Evolutionary conservation across 1,140 invertebrate genomes (phyloP), one percentile per base, ranked within the genome.

Genomic region (Macrosteles quadrilineatus): DNA sequence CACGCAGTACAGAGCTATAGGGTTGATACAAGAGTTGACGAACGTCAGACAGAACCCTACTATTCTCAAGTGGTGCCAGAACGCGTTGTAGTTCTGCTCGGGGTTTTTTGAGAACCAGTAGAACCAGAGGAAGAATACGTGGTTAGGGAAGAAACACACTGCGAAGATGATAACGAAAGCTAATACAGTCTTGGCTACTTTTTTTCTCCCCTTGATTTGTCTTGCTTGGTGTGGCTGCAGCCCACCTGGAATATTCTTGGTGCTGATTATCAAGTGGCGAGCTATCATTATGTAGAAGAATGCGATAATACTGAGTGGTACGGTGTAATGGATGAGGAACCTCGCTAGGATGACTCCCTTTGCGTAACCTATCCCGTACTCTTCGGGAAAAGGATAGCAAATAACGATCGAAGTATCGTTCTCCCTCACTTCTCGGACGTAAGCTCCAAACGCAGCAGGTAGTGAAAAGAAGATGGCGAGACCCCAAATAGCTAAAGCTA

Each of bases 1-100:
- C 72, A 96, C 90, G 77, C 93, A 95, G 81, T 96, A 97, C 14
- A 97, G 85, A 1, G 94, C 94, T 59, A 96, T 91, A 0, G 95
- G 95, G 82, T 97, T 97, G 74, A 95, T 90, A 78, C 95, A 96
- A 69, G 93, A 95, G 82, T 97, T 96, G 72, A 92, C 87, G 80
- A 94, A 97, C 9, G 88, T 89, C 69, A 95, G 81, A 73, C 90
- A 94, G 81, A 95, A 96, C 12, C 92, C 92, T 2, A 93, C 78
- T 68, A 97, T 95, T 45, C 94, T 87, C 53, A 95, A 87, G 3
- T 86, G 86, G 78, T 96, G 90, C 95, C 94, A 97, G 81, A 92
- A 94, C 0, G 83, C 81, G 77, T 95, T 95, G 82, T 91, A 97
- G 71, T 91, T 84, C 0, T 87, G 81, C 69, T 88, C 76, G 0